phyloP scores from a whole-genome alignment of 1,140 invertebrate genomes.

The Aphis craccivora region DNA sequence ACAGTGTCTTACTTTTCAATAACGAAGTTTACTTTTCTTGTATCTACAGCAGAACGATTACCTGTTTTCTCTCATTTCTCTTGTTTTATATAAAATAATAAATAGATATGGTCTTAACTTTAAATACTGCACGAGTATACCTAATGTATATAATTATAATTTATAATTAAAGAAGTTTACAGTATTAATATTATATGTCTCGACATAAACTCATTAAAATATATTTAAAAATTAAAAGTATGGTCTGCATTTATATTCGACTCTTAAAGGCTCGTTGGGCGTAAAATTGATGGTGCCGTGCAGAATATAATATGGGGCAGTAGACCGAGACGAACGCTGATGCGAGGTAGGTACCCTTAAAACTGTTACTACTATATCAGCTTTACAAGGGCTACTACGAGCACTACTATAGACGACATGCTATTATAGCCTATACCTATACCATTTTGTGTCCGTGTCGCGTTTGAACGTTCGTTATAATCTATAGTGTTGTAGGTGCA shows the following conservation, averaged over 20 bases:
- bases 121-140: neutral
- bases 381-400: neutral
- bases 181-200: too few species aligned
- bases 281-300: neutral
- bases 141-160: neutral
- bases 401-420: neutral
- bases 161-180: neutral
- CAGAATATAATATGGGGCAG: neutral
- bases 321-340: neutral
- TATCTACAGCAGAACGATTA: too few species aligned
- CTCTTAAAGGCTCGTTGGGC: neutral
- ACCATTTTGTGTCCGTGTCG: neutral
- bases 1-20: too few species aligned
- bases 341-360: neutral
- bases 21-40: too few species aligned
- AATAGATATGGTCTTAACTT: neutral
- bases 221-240: too few species aligned
- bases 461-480: neutral
- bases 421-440: neutral
- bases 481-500: neutral
- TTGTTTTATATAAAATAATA: neutral
- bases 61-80: too few species aligned
- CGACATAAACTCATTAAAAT: neutral
- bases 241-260: neutral
- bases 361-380: neutral